Evolutionary conservation across 1,140 invertebrate genomes (phyloP).

Genomic region (Drosophila tristis): DNA sequence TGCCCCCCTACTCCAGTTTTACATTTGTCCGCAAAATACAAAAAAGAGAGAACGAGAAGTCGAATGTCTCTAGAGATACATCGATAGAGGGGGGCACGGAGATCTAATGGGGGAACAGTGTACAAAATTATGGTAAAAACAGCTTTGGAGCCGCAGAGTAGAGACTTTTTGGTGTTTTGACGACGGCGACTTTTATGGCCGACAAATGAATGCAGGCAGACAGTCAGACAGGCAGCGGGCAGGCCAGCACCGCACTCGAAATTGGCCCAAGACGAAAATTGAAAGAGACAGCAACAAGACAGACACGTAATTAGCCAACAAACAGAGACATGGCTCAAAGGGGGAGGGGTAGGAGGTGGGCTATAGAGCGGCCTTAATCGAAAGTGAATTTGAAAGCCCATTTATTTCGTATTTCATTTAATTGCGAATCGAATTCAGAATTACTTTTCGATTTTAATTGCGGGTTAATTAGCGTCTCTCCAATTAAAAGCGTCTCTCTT

Average conservation of each 20-base stretch:
- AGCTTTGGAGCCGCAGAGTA: constrained; percentile 49
- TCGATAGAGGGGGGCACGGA: not conserved
- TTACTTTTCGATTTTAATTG: constrained; percentile 70
- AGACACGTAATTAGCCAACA: constrained; percentile 79
- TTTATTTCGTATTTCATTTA: constrained; percentile 57
- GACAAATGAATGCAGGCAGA: constrained; percentile 74
- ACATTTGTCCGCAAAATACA: too few relatives aligned
- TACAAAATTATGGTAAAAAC: constrained; percentile 69
- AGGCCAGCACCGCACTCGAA: constrained; percentile 24
- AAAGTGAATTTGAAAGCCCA: constrained; percentile 65
- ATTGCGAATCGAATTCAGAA: constrained; percentile 67
- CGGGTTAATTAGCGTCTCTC: constrained; percentile 65
- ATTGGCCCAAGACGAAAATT: constrained; percentile 75
- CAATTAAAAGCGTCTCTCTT: constrained; percentile 56
- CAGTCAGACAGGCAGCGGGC: constrained; percentile 44
- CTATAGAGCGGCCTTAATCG: constrained; percentile 44
- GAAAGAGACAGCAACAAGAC: constrained; percentile 65
- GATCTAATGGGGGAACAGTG: constrained; percentile 22
- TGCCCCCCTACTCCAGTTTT: too few relatives aligned
- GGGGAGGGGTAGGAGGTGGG: not conserved
- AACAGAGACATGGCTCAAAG: not conserved
- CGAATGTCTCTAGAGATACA: constrained; percentile 29
- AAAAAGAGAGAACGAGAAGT: constrained; percentile 10
- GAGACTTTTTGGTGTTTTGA: constrained; percentile 60
- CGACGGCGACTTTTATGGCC: constrained; percentile 78